Evolutionary conservation across 1,140 invertebrate genomes (phyloP), one percentile per base, ranked within the genome.

Genomic region (Aphidius gifuensis): DNA sequence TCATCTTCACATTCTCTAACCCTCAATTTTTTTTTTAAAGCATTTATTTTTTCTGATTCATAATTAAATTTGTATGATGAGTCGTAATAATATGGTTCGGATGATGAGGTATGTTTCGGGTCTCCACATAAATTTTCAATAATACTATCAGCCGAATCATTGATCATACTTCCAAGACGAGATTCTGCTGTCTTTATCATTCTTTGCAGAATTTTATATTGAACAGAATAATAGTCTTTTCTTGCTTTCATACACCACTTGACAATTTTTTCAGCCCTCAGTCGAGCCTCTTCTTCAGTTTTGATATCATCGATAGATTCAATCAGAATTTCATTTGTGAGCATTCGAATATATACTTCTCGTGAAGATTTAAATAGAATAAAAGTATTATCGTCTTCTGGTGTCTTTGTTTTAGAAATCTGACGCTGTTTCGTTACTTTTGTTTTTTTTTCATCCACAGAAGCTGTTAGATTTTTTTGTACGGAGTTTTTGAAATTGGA

Each of bases 21-120:
- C n/a, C n/a, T n/a, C n/a, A n/a, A n/a, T n/a, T n/a, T n/a, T n/a
- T n/a, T n/a, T n/a, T n/a, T n/a, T n/a, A n/a, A n/a, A n/a, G n/a
- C n/a, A n/a, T n/a, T 93, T 93, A 4, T 90, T 94, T 76, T 98
- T 98, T 75, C 21, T 16, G 21, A 23, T 4, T 23, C n/a, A 23
- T 50, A 8, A 7, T 50, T 23, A 50, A 50, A 50, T 8, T 5
- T 50, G 23, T 50, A 50, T 21, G 49, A 50, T 23, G 49, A 23
- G 21, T 50, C 49, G 32, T 50, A 50, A 50, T 23, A 50, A 23
- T 50, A 50, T 5, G 49, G 4, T 50, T 50, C 49, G 8, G 8
- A 8, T 8, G 21, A 50, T 5, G 49, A n/a, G 21, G n/a, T 21
- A 50, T 50, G 49, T 23, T 23, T 50, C 32, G 9, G 6, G 8